A percentile compares a stretch with the other conserved stretches of the same genome.
phyloP scores from a whole-genome alignment of 1,140 invertebrate genomes.

The Pinna nobilis region DNA sequence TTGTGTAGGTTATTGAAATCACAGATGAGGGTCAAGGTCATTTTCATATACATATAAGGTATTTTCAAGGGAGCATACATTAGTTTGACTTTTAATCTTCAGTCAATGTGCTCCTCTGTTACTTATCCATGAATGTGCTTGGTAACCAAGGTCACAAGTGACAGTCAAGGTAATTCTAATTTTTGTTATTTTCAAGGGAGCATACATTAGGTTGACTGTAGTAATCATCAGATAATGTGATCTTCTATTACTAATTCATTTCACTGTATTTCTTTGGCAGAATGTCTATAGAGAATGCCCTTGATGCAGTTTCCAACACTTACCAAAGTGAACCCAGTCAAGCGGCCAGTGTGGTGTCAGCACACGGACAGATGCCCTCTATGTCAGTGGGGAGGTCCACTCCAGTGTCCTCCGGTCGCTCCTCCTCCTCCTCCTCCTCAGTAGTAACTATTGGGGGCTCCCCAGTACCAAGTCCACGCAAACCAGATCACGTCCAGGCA shows the following conservation, averaged over 20 bases:
- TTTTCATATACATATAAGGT: too few relatives aligned
- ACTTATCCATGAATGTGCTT: too few relatives aligned
- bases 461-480: conserved; percentile 2
- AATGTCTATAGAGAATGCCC: not conserved
- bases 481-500: not conserved
- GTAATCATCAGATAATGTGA: not conserved
- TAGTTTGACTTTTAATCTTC: too few relatives aligned
- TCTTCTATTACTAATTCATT: not conserved
- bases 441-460: not conserved
- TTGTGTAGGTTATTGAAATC: too few relatives aligned
- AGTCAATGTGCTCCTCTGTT: too few relatives aligned
- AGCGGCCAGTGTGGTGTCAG: not conserved
- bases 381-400: too few relatives aligned
- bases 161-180: not conserved
- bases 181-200: not conserved
- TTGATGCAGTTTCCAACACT: not conserved
- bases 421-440: conserved; percentile 9
- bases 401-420: not conserved
- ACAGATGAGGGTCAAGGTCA: too few relatives aligned
- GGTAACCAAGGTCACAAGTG: not conserved
- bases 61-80: too few relatives aligned
- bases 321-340: not conserved
- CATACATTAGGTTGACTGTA: not conserved
- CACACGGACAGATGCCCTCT: not conserved
- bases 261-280: not conserved